These are phyloP conservation scores for Dasyurus viverrinus DNA, from an alignment of 2,113 vertebrate species.

Conservation along the genomic window DNA sequence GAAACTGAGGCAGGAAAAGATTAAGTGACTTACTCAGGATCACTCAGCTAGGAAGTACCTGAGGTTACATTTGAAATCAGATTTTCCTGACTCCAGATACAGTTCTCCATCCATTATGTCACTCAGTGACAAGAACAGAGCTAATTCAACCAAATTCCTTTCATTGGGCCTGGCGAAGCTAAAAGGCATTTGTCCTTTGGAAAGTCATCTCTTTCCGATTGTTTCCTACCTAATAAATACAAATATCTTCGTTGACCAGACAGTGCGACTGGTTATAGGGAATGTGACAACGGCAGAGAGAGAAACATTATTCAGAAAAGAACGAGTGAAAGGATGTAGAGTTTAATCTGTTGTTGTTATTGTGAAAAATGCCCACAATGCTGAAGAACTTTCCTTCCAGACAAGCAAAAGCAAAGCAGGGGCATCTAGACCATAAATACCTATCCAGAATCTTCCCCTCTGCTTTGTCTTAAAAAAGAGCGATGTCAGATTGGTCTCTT, in stretches of 20 bases:
- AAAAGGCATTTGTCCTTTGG: slow-evolving; percentile 33
- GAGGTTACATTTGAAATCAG: background rate
- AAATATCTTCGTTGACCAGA: background rate
- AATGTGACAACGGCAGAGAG: slow-evolving; percentile 15
- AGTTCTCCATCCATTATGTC: background rate
- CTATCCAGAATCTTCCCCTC: background rate
- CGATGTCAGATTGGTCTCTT: slow-evolving; percentile 34
- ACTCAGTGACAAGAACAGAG: background rate
- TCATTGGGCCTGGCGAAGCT: background rate
- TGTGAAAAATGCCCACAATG: background rate
- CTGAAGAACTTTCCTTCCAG: slow-evolving; percentile 17
- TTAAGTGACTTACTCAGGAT: background rate
- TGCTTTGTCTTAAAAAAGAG: slow-evolving; percentile 14
- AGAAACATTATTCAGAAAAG: slow-evolving; percentile 19
- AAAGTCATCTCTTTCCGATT: slow-evolving; percentile 31
- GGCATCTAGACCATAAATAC: slow-evolving; percentile 31
- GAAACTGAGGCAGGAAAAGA: background rate
- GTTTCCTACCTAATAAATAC: background rate
- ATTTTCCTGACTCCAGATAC: background rate
- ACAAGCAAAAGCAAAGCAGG: background rate
- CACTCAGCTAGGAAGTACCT: background rate
- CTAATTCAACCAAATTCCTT: background rate
- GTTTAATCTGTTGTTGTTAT: background rate
- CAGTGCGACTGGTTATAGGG: background rate
- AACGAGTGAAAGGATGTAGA: slow-evolving; percentile 3